Base-by-base conservation (phyloP, 2,797 vertebrate genomes). In the Tachyglossus aculeatus region DNA sequence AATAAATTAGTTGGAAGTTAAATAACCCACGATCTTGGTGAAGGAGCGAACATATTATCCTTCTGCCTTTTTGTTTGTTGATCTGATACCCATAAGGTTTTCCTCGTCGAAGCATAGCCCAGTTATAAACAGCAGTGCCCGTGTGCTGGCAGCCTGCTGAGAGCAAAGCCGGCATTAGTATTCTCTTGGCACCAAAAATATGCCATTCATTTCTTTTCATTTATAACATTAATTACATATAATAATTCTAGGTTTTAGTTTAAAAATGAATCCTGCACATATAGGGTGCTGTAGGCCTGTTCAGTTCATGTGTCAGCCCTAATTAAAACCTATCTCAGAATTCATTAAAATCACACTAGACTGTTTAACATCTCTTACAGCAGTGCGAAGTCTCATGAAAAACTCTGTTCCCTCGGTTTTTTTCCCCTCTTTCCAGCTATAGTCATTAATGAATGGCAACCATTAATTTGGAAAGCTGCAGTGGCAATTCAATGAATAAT, bases 391-490 rank as follows among this genome's bases (percentile, higher is more conserved):
- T 74, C 59, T 71, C 66, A 52, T 24, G 25, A 76, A 67, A 77
- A 78, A 36, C 2, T 47, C n/a, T n/a, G 13, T 1, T 15, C 13
- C 29, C 24, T 64, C n/a, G 38, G 39, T 61, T 82, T 45, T 15
- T 62, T 37, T 55, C 24, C 7, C 52, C 27, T 9, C 48, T 33
- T 10, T 61, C 19, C 47, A 65, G 36, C 45, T 81, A 80, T 84
- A 82, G 61, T 82, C 71, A 78, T 80, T 90, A 83, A 74, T 90
- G 88, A 87, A 66, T 70, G 64, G 74, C 55, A 66, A 19, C 59
- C 31, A 24, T 69, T 89, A 80, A 81, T 81, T 82, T 77, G 38
- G 53, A 45, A 74, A 80, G 60, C 54, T 40, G 58, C 52, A 38
- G 67, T 76, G 45, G 32, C 64, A 74, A 52, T 13, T 54, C 64